These are phyloP conservation scores for Prionchulus punctatus DNA, from an alignment of 2,888 invertebrate species.

Conservation along the genomic window DNA sequence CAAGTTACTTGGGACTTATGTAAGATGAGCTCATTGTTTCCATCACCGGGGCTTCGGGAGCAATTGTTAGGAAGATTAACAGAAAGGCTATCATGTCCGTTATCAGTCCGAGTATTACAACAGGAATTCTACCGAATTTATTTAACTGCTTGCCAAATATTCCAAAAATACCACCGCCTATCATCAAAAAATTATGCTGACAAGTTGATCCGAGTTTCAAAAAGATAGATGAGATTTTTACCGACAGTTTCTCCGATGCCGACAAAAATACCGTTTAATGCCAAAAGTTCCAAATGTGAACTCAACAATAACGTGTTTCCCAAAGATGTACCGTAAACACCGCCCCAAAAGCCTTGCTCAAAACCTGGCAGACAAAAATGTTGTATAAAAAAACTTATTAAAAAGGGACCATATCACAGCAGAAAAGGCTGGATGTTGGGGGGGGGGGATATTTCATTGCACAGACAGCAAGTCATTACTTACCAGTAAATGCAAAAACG, in stretches of 20 bases:
- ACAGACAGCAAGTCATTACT: too few relatives aligned
- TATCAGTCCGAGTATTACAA: slow-evolving; percentile 71
- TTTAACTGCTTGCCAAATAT: slow-evolving; percentile 68
- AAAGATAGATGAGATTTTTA: slow-evolving; percentile 26
- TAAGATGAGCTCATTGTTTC: slow-evolving; percentile 44
- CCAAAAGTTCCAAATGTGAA: slow-evolving; percentile 59
- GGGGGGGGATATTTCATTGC: too few relatives aligned
- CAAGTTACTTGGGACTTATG: slow-evolving; percentile 41
- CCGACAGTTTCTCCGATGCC: slow-evolving; percentile 83
- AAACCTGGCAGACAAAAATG: too few relatives aligned
- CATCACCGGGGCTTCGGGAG: slow-evolving; percentile 59
- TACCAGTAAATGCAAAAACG: slow-evolving; percentile 78
- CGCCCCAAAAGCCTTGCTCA: slow-evolving; percentile 83
- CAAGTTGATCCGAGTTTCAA: not conserved
- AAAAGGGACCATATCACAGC: too few relatives aligned
- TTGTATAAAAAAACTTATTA: too few relatives aligned
- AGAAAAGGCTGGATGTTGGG: too few relatives aligned
- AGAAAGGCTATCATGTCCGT: slow-evolving; percentile 65
- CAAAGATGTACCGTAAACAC: slow-evolving; percentile 80
- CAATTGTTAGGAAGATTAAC: slow-evolving; percentile 71
- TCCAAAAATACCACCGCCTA: slow-evolving; percentile 79
- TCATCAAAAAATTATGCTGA: too few relatives aligned
- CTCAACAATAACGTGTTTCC: slow-evolving; percentile 66
- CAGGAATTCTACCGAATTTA: slow-evolving; percentile 69
- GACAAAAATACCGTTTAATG: slow-evolving; percentile 79